Percentiles rank a stretch among this genome's conserved stretches.
These are phyloP conservation scores for Hypomecis punctinalis DNA, from an alignment of 2,888 invertebrate genomes.

Conservation along the genomic window DNA sequence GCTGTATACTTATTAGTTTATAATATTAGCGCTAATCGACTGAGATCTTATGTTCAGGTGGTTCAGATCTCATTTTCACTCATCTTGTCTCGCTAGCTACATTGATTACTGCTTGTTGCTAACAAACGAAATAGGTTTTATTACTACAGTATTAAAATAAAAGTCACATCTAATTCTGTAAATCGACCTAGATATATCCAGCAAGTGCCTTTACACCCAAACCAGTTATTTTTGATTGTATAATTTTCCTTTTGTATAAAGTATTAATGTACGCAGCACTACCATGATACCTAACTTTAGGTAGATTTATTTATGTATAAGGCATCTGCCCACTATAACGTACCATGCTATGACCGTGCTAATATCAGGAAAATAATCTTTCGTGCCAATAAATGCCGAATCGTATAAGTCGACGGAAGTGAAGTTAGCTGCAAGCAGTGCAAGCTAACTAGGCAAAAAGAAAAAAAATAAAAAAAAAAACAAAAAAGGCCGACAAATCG, in stretches of 20 bases:
- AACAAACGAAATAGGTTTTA: slow-evolving; percentile 1
- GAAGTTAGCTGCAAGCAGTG: too few species aligned
- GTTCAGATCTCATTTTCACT: slow-evolving; percentile 9
- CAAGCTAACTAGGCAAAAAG: too few species aligned
- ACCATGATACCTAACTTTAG: slow-evolving; percentile 4
- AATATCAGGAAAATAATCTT: too few species aligned
- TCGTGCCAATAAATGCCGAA: too few species aligned
- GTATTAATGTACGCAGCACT: neutral
- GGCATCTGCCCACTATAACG: neutral
- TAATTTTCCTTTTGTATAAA: neutral
- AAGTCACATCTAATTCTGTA: neutral
- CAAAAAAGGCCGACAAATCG: too few species aligned
- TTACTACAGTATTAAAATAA: neutral
- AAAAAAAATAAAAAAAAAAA: too few species aligned
- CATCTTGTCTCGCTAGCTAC: slow-evolving; percentile 3
- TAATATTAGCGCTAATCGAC: slow-evolving; percentile 42
- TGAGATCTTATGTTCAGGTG: slow-evolving; percentile 54
- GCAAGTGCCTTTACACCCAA: slow-evolving; percentile 29
- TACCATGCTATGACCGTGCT: too few species aligned
- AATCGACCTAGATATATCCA: neutral
- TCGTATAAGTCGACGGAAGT: too few species aligned
- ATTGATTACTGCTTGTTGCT: neutral
- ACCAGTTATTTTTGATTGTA: slow-evolving; percentile 7
- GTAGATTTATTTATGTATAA: neutral
- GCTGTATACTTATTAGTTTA: slow-evolving; percentile 31